Percentiles rank a stretch among this genome's conserved stretches.
Conservation (phyloP, 2,888 invertebrate genomes). For the Eurytoma californica region DNA sequence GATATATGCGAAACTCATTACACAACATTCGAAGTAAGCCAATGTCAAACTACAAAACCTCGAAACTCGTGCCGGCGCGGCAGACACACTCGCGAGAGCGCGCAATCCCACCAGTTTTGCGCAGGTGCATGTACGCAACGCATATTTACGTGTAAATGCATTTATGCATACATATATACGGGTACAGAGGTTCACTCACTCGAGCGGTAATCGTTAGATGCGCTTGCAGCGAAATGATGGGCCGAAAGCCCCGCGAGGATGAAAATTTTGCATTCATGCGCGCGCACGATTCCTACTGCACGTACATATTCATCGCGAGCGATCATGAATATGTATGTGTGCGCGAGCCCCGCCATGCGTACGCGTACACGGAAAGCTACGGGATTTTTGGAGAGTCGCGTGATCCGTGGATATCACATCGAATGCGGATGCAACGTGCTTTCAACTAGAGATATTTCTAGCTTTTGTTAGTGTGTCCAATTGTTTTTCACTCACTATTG, state of each 20-base stretch:
- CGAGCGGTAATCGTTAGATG: neutral
- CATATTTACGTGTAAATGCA: neutral
- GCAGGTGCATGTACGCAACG: constrained; percentile 28
- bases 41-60: constrained; percentile 23
- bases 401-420: too few species aligned
- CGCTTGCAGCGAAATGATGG: constrained; percentile 23
- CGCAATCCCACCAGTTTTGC: neutral
- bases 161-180: neutral
- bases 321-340: constrained; percentile 44
- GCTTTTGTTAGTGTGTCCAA: too few species aligned
- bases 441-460: too few species aligned
- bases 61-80: neutral
- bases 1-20: too few species aligned
- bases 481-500: too few species aligned
- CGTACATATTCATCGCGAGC: constrained; percentile 46
- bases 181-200: neutral
- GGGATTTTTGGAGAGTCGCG: too few species aligned
- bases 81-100: neutral
- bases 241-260: constrained; percentile 19
- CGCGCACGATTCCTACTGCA: constrained; percentile 14
- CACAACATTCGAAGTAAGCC: neutral
- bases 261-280: constrained; percentile 30
- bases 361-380: too few species aligned
- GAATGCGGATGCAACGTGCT: too few species aligned
- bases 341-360: constrained; percentile 6